A percentile compares a stretch with the other conserved stretches of the same genome.
Evolutionary conservation across 2,797 vertebrate genomes (phyloP).

Genomic region (Halcyon leucocephala): DNA sequence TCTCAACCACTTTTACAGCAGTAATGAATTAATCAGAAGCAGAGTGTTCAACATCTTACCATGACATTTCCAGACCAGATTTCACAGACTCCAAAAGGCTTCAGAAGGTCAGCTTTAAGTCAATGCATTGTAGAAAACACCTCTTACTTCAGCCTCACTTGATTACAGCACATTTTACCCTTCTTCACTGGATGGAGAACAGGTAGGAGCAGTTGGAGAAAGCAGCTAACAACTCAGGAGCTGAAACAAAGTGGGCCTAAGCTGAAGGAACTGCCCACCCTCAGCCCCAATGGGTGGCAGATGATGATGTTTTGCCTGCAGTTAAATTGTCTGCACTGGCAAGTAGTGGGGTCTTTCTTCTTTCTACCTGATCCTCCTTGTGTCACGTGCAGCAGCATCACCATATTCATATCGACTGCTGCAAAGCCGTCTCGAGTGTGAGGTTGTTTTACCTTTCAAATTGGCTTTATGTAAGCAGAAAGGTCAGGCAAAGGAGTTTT

Average conservation of each 20-base stretch:
- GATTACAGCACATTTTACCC: background rate
- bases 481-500: background rate
- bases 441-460: background rate
- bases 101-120: background rate
- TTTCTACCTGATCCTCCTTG: background rate
- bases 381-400: background rate
- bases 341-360: background rate
- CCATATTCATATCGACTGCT: rapidly evolving
- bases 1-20: background rate
- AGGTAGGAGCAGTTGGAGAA: background rate
- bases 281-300: background rate
- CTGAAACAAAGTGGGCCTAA: background rate
- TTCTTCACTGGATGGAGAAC: rapidly evolving
- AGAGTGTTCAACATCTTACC: background rate
- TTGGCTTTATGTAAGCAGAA: background rate
- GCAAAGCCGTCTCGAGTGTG: background rate
- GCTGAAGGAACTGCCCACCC: no score
- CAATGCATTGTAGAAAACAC: background rate
- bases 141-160: background rate
- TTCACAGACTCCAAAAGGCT: background rate
- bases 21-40: background rate
- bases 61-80: background rate
- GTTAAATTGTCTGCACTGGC: background rate
- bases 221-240: background rate
- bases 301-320: background rate